phyloP scores from a whole-genome alignment of 2,797 vertebrate genomes.

The Tangara arthus region DNA sequence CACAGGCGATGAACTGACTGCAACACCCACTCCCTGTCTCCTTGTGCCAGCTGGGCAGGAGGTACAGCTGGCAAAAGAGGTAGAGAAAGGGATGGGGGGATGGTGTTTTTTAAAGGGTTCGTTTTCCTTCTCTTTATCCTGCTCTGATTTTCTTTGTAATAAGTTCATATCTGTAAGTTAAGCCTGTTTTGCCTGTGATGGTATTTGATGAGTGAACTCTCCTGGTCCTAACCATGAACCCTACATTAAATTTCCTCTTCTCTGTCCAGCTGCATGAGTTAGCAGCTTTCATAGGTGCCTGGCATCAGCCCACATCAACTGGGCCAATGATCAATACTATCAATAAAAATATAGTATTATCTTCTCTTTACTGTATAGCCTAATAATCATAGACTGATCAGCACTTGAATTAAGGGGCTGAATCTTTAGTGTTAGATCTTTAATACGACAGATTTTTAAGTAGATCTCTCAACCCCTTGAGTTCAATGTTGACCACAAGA shows the following conservation, averaged over 20 bases:
- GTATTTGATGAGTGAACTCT: neutral
- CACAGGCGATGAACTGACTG: rapidly evolving
- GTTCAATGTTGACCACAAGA: neutral
- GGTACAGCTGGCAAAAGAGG: neutral
- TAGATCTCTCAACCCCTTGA: neutral
- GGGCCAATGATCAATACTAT: neutral
- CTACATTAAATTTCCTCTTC: neutral
- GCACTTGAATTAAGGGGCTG: neutral
- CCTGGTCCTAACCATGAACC: neutral
- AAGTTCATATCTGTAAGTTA: neutral
- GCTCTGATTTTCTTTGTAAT: neutral
- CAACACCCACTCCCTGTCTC: neutral
- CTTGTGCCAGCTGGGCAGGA: rapidly evolving
- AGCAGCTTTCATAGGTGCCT: neutral
- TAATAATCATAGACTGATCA: neutral
- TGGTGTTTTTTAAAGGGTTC: neutral
- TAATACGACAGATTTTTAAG: neutral
- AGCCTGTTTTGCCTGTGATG: neutral
- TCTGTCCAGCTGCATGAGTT: neutral
- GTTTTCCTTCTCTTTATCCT: neutral
- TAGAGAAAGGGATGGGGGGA: no score
- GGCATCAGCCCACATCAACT: rapidly evolving
- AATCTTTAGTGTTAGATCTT: neutral
- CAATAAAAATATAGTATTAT: neutral
- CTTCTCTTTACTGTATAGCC: neutral